These are phyloP conservation scores for Scrobipalpa atriplicella DNA, from an alignment of 2,888 invertebrate genomes.

Conservation along the genomic window DNA sequence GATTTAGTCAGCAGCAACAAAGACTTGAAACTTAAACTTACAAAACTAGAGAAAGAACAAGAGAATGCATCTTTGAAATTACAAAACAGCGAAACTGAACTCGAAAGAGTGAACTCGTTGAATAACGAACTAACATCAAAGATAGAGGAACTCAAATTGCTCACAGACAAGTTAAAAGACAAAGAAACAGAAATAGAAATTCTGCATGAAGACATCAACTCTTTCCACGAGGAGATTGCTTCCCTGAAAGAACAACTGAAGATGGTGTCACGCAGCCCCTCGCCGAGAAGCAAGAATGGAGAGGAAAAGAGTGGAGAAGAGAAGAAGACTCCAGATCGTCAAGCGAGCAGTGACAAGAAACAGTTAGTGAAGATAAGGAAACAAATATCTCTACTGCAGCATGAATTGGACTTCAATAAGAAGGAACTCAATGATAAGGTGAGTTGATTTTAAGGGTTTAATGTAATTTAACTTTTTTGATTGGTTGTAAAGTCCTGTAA, in stretches of 20 bases:
- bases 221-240: constrained; percentile 78
- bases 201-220: constrained; percentile 74
- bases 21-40: constrained; percentile 65
- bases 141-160: constrained; percentile 67
- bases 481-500: not conserved
- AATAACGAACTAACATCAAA: constrained; percentile 68
- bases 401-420: constrained; percentile 73
- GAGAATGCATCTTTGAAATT: constrained; percentile 69
- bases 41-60: constrained; percentile 74
- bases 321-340: constrained; percentile 70
- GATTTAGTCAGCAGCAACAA: constrained; percentile 61
- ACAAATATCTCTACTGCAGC: constrained; percentile 70
- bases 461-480: not conserved
- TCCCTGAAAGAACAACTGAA: constrained; percentile 72
- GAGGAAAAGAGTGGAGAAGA: constrained; percentile 81
- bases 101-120: constrained; percentile 63
- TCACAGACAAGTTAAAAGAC: constrained; percentile 74
- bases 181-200: constrained; percentile 82
- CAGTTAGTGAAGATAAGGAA: constrained; percentile 81
- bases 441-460: constrained; percentile 31
- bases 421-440: constrained; percentile 79
- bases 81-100: constrained; percentile 67
- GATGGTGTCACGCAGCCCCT: constrained; percentile 79
- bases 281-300: constrained; percentile 82
- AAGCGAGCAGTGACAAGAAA: constrained; percentile 81